These are phyloP conservation scores for Mormyrus iriodes DNA, from an alignment of 2,113 vertebrate species.

Conservation along the genomic window DNA sequence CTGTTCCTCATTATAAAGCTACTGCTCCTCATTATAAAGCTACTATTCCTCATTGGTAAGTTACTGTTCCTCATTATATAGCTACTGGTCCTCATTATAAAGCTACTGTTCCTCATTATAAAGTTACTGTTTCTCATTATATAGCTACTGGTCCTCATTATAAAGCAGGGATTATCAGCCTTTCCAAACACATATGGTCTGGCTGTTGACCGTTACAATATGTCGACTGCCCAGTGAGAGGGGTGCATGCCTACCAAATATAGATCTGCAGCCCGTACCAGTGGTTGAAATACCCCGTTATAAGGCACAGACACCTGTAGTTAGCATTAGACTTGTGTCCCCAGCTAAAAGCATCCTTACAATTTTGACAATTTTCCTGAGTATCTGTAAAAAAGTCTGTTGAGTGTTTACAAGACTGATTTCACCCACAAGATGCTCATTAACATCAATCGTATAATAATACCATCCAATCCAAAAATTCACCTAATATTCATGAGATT, in stretches of 20 bases:
- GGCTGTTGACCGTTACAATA: too few species aligned
- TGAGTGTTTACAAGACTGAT: background rate
- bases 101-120: background rate
- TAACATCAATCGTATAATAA: background rate
- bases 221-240: too few species aligned
- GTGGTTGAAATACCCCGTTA: background rate
- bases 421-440: background rate
- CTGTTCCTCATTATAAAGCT: too few species aligned
- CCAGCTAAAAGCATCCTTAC: background rate
- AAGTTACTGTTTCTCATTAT: background rate
- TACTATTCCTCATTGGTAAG: background rate
- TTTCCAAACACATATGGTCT: too few species aligned
- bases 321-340: background rate
- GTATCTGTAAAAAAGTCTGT: background rate
- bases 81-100: background rate
- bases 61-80: too few species aligned
- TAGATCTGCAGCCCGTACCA: background rate
- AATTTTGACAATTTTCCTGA: too few species aligned
- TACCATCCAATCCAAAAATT: background rate
- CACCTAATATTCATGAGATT: background rate
- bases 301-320: background rate
- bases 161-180: background rate
- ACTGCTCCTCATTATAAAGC: background rate
- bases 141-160: background rate
- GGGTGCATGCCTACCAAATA: background rate